phyloP scores from a whole-genome alignment of 1,140 invertebrate species.

The Pseudomyrmex flavicornis region DNA sequence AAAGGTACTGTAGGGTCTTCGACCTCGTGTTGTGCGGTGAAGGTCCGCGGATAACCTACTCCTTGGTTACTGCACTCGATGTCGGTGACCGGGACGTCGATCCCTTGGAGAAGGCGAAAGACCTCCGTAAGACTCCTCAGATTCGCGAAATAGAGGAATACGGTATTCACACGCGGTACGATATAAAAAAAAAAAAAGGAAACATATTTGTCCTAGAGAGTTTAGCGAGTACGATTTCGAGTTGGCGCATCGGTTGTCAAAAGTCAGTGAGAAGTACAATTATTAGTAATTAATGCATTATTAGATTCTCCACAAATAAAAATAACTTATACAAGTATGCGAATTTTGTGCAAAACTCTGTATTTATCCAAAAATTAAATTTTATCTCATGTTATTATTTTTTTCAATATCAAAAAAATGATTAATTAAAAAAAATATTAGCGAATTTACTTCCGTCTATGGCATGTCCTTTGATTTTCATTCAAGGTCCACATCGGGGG shows the following conservation, averaged over 20 bases:
- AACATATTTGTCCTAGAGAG: neutral
- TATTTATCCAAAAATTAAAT: neutral
- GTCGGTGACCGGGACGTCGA: slow-evolving; percentile 80
- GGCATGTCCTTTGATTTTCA: slow-evolving; percentile 83
- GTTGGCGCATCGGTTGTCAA: neutral
- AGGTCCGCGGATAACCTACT: slow-evolving; percentile 79
- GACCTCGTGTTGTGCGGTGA: slow-evolving; percentile 77
- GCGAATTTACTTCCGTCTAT: slow-evolving; percentile 71
- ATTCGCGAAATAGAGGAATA: slow-evolving; percentile 64
- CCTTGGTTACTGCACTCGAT: slow-evolving; percentile 73
- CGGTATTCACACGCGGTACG: slow-evolving; percentile 60
- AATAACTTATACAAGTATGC: neutral
- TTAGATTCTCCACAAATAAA: neutral
- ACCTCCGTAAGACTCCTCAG: slow-evolving; percentile 67
- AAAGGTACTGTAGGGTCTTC: slow-evolving; percentile 73
- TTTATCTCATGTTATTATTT: neutral
- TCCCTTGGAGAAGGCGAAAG: slow-evolving; percentile 75
- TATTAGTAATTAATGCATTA: slow-evolving; percentile 6
- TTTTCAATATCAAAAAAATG: slow-evolving; percentile 11
- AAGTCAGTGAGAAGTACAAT: neutral
- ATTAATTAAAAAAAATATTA: slow-evolving; percentile 35
- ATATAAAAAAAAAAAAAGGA: slow-evolving; percentile 34
- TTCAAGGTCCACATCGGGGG: slow-evolving; percentile 83
- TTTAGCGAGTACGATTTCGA: neutral
- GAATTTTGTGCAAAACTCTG: neutral